Evolutionary conservation across 1,140 invertebrate species (phyloP), one percentile per base, ranked within the genome.

Genomic region (Brachionus rubens): DNA sequence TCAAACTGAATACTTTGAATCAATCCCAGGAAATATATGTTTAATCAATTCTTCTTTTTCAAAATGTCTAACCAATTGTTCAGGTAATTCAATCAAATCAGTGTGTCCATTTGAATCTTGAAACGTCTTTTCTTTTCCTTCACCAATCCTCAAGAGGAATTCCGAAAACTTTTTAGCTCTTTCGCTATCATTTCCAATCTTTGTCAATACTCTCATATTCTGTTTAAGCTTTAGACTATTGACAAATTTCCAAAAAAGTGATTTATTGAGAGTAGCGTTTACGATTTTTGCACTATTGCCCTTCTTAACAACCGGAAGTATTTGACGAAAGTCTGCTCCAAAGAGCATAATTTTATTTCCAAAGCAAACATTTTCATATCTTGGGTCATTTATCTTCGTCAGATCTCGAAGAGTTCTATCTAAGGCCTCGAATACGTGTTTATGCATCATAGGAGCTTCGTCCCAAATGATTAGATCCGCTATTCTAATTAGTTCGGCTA

Each of bases 291-390:
- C 76, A 47, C 76, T 48, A 24, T 76, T 77, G 47, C 79, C 80
- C 12, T 67, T 7, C 48, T 21, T 14, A 43, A 80, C 41, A 40
- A 82, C 78, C 9, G 80, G 80, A 1, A 80, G 46, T 2, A 72
- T 78, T 77, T 82, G 81, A 9, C 78, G 47, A 75, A 80, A 82
- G 70, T 82, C 81, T 16, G 81, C 80, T 5, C 79, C 79, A 1
- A 83, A 41, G 2, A 83, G 14, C 0, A 81, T 54, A 2, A 78
- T 26, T 40, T 77, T 78, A 21, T 80, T 79, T 14, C 80, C 79
- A 76, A 80, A 83, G 77, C 1, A 16, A 36, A 9, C 76, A 79
- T 21, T 72, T 28, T 56, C 79, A 54, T 2, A 16, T 77, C 12
- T 48, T 65, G 2, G 76, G 40, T 43, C 0, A 16, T 52, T 79